Base-by-base conservation (phyloP, 2,113 vertebrate genomes). In the Hirundichthys speculiger region DNA sequence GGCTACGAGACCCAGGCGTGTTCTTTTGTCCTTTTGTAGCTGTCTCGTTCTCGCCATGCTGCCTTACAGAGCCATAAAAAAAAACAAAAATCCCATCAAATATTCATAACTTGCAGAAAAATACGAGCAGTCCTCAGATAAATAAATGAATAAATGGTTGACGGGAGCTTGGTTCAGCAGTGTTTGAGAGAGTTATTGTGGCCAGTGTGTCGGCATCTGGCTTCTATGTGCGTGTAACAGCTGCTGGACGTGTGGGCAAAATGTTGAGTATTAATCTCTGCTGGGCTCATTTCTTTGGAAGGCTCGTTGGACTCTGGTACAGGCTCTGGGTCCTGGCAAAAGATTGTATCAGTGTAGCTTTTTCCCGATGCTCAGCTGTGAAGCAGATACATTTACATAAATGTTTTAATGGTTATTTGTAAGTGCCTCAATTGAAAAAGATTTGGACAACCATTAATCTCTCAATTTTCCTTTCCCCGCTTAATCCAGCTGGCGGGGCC, bases 121-220 rank as follows among this genome's bases (percentile, higher is more conserved):
- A 39, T 42, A 38, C 14, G 39, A 49, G 13, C 27, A 52, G 25
- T 46, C n/a, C 43, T 63, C 20, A 64, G 59, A 77, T 69, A 52
- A 63, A 73, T 13, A 67, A 10, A 52, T 25, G n/a, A 52, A 11
- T 3, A 34, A 52, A 34, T 34, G 5, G 12, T 53, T 53, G 51
- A 66, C 54, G 25, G 48, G 39, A 51, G 4, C 10, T 1, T 22
- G 46, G 19, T 38, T 27, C 22, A 61, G 47, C 60, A 46, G 27
- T 2, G 39, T 65, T 18, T 60, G 48, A 45, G 62, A n/a, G 34
- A 75, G 25, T 55, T 40, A 62, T 1, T 21, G 60, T 3, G 42
- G 45, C 22, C 27, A 21, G 13, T 38, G 15, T 40, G 53, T 7
- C 30, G 1, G 47, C 80, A 68, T 86, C 77, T 83, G 77, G 64